phyloP scores from a whole-genome alignment of 2,888 invertebrate species.

The Apamea epomidion region DNA sequence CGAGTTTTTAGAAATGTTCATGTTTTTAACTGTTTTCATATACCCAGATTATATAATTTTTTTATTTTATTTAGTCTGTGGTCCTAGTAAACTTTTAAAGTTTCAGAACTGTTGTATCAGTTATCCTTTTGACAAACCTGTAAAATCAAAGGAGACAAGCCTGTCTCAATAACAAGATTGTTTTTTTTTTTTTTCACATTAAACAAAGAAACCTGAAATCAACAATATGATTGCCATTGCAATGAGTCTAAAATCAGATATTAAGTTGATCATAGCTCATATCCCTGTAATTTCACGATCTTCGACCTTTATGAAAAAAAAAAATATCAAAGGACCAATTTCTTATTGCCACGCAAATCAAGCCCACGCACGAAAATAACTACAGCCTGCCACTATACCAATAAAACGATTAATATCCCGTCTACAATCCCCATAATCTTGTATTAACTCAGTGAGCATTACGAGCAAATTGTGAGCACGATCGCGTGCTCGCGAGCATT shows the following conservation, averaged over 20 bases:
- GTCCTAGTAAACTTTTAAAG: not conserved
- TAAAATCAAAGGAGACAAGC: not conserved
- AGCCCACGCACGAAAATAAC: conserved; percentile 22
- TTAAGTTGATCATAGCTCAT: not conserved
- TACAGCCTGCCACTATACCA: conserved; percentile 38
- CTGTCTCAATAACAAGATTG: not conserved
- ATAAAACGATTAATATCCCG: conserved; percentile 59
- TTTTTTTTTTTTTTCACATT: not conserved
- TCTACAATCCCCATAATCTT: conserved; percentile 63
- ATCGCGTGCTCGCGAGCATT: conserved; percentile 70
- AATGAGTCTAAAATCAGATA: not conserved
- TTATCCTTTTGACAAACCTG: not conserved
- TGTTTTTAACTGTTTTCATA: not conserved
- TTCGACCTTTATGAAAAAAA: not conserved
- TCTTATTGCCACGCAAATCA: conserved; percentile 36
- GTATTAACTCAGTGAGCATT: conserved; percentile 73
- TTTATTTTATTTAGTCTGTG: not conserved
- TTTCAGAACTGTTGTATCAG: not conserved
- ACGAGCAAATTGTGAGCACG: conserved; percentile 64
- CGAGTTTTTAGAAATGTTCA: not conserved
- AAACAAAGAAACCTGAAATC: not conserved
- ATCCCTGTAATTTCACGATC: not conserved
- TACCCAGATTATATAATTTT: not conserved
- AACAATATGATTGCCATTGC: too few relatives aligned
- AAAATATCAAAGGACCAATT: conserved; percentile 9